These are phyloP conservation scores for Pachypanchax playfairii DNA, from an alignment of 2,113 vertebrate species.

Conservation along the genomic window DNA sequence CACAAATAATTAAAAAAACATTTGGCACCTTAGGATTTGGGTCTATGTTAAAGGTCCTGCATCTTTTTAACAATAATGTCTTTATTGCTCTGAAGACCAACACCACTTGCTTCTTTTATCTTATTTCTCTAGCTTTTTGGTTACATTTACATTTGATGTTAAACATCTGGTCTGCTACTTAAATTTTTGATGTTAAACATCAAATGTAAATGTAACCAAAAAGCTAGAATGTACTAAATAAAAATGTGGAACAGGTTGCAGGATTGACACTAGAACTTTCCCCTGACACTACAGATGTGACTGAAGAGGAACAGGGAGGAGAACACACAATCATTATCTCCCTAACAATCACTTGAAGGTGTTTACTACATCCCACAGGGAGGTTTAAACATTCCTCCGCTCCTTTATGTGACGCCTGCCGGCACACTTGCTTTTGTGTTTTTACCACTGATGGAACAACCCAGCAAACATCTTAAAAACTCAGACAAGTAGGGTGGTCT, in stretches of 20 bases:
- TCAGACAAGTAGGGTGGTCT: conserved; percentile 51
- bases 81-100: too few species aligned
- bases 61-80: too few species aligned
- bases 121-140: too few species aligned
- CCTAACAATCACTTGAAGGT: conserved; percentile 27
- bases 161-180: too few species aligned
- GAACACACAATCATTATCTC: conserved; percentile 47
- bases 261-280: not conserved
- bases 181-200: too few species aligned
- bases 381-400: conserved; percentile 56
- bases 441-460: conserved; percentile 30
- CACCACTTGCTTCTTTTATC: too few species aligned
- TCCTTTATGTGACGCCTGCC: conserved; percentile 45
- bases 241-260: not conserved
- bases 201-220: not conserved
- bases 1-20: too few species aligned
- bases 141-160: too few species aligned
- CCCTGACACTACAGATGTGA: conserved; percentile 66
- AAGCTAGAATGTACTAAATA: too few species aligned
- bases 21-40: too few species aligned
- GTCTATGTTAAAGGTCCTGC: too few species aligned
- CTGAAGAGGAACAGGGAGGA: conserved; percentile 51
- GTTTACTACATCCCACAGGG: conserved; percentile 57
- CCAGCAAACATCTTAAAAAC: conserved; percentile 13
- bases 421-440: conserved; percentile 61